Base-by-base conservation (phyloP, 2,888 invertebrate genomes). In the Drosophila suboccidentalis region DNA sequence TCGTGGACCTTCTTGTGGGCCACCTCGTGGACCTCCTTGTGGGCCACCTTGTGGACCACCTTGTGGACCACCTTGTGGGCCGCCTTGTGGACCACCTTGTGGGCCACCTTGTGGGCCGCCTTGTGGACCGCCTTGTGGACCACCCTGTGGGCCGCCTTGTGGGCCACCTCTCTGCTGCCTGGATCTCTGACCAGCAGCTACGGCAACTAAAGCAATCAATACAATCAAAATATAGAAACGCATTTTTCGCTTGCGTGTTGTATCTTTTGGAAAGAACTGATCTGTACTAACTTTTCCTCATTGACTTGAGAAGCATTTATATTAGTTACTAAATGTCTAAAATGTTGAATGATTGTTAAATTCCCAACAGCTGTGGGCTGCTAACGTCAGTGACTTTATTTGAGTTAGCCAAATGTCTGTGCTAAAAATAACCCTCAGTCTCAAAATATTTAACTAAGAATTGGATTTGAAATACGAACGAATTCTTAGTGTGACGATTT, bases 291-390 rank as follows among this genome's bases (percentile, higher is more conserved):
- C 5, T 44, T 38, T 10, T 4, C 9, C 1, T 49, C 15, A 17
- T 39, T 10, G 9, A 11, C 3, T 49, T 15, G 0, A 1, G 36
- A 2, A 15, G 22, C 17, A 11, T 8, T 71, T 71, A 64, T 58
- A 71, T 36, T 36, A 64, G 15, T 3, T 15, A 22, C 10, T 19
- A 0, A 4, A 22, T 22, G 22, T 26, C 5, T 9, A 19, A n/a
- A 4, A 41, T 10, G 4, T 32, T n/a, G 29, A 11, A 17, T 3
- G 32, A 34, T 41, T 26, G 26, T 6, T 26, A 1, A 59, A 41
- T 44, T 13, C 43, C 22, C 36, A 59, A 55, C 71, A 65, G 65
- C 55, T 71, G 71, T 41, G 34, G 34, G 59, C 26, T 57, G 59
- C 15, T 32, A 19, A 50, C 15, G 44, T 17, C n/a, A 36, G n/a